phyloP scores from a whole-genome alignment of 2,113 vertebrate genomes.

The Pampusana beccarii region DNA sequence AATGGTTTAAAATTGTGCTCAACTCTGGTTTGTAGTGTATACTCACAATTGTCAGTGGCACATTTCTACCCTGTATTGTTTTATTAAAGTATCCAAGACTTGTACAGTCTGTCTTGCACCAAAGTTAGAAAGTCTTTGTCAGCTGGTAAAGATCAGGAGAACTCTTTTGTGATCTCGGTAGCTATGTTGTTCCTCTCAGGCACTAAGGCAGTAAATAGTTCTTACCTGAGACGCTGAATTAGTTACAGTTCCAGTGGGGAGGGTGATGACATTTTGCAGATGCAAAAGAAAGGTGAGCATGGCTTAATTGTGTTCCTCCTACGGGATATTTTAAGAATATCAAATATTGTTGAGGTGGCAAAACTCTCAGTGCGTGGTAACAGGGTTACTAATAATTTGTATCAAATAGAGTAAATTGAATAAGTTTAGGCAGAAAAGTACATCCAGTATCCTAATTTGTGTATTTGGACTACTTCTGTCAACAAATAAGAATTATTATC shows the following conservation, averaged over 20 bases:
- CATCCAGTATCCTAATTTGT: neutral
- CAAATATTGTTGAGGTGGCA: neutral
- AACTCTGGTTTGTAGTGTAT: neutral
- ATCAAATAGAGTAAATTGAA: neutral
- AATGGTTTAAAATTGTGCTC: neutral
- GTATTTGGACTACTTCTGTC: neutral
- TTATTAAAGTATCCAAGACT: neutral
- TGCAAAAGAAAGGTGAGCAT: neutral
- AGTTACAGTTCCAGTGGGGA: neutral
- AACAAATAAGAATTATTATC: neutral
- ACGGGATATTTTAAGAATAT: neutral
- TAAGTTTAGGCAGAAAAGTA: neutral
- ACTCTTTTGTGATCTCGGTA: neutral
- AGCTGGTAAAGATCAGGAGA: neutral
- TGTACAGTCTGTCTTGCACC: neutral
- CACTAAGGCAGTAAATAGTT: neutral
- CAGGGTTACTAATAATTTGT: neutral
- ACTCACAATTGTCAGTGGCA: neutral
- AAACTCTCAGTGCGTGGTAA: neutral
- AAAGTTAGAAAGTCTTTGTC: neutral
- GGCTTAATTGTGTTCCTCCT: neutral
- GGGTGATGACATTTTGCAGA: neutral
- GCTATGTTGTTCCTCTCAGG: neutral
- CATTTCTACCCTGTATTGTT: neutral
- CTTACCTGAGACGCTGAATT: neutral